Conservation (phyloP, 2,797 vertebrate species). For the Pangasius djambal region DNA sequence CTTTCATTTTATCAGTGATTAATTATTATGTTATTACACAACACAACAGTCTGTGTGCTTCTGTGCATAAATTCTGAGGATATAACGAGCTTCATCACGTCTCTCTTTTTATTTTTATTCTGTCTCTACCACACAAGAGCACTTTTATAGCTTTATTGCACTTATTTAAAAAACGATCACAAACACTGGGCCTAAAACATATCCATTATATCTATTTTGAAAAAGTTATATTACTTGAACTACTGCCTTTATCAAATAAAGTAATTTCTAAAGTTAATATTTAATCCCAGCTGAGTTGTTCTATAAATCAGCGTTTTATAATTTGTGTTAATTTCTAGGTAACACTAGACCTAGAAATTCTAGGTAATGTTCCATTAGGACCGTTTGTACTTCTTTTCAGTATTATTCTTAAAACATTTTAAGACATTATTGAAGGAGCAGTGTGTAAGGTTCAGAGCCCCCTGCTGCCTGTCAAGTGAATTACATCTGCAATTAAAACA, state of each 20-base stretch:
- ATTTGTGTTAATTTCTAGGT: too few relatives aligned
- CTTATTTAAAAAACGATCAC: not conserved
- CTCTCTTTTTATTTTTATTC: not conserved
- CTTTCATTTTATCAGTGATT: not conserved
- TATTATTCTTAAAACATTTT: too few relatives aligned
- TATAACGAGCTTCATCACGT: not conserved
- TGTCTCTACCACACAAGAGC: not conserved
- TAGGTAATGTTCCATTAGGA: too few relatives aligned
- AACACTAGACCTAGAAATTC: too few relatives aligned
- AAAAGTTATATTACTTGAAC: not conserved
- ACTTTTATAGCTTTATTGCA: conserved; percentile 1
- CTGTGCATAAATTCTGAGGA: not conserved
- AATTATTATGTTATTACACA: not conserved
- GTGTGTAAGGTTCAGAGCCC: too few relatives aligned
- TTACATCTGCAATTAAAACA: too few relatives aligned
- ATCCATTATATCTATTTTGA: not conserved
- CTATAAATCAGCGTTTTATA: too few relatives aligned
- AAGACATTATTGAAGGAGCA: too few relatives aligned
- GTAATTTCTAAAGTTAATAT: not conserved
- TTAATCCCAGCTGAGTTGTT: not conserved
- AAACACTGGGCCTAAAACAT: not conserved
- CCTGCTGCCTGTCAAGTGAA: too few relatives aligned
- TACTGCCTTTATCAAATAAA: not conserved
- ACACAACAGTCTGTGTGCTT: not conserved
- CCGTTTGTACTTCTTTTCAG: too few relatives aligned